phyloP scores from a whole-genome alignment of 2,888 invertebrate genomes.

The Subacronicta megacephala region DNA sequence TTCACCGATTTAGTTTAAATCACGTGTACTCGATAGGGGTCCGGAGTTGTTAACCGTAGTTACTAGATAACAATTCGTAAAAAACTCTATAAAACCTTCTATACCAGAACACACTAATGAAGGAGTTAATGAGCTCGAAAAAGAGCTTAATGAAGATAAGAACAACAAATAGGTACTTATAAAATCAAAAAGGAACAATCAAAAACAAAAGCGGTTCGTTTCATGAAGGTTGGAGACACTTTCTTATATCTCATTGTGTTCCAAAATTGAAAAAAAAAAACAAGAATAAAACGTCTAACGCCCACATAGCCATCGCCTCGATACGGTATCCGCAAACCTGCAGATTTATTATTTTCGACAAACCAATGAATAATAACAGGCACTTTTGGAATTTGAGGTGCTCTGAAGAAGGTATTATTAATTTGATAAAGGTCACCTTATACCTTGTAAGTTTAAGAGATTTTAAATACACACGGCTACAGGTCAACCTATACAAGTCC shows the following conservation, averaged over 20 bases:
- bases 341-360: constrained; percentile 65
- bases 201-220: constrained; percentile 11
- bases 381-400: constrained; percentile 1
- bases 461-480: too few relatives aligned
- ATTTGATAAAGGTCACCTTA: constrained; percentile 5
- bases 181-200: constrained; percentile 2
- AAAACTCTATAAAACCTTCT: too few relatives aligned
- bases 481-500: too few relatives aligned
- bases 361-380: constrained; percentile 36
- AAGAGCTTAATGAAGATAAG: too few relatives aligned
- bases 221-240: constrained; percentile 30
- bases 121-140: too few relatives aligned
- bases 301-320: constrained; percentile 44
- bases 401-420: constrained; percentile 25
- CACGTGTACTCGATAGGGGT: too few relatives aligned
- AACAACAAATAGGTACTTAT: too few relatives aligned
- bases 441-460: too few relatives aligned
- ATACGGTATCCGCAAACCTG: constrained; percentile 51
- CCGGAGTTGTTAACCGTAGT: too few relatives aligned
- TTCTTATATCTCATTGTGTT: constrained; percentile 35
- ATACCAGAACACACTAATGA: too few relatives aligned
- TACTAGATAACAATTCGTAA: too few relatives aligned
- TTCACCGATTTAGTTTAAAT: too few relatives aligned
- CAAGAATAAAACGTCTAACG: constrained; percentile 46
- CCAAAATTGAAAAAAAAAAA: constrained; percentile 39